Percentiles rank a stretch among this genome's conserved stretches.
phyloP scores from a whole-genome alignment of 2,888 invertebrate genomes.

The Blomia tropicalis region DNA sequence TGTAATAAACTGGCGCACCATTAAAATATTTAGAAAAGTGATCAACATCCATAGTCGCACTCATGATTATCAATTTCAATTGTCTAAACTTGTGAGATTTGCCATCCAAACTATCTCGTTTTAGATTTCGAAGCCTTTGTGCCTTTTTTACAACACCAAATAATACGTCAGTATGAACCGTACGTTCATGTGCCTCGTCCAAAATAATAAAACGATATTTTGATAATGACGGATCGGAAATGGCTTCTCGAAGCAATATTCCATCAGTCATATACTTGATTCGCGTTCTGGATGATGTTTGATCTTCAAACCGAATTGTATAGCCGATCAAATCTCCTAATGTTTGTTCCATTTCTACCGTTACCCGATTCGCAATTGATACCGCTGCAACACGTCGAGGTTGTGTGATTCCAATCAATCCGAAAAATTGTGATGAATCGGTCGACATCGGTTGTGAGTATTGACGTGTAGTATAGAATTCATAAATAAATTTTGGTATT shows the following conservation, averaged over 20 bases:
- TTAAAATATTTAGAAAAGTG: conserved; percentile 77
- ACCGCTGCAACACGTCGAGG: conserved; percentile 39
- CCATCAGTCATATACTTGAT: conserved; percentile 85
- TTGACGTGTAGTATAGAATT: background rate
- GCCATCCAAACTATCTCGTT: background rate
- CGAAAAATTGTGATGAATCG: background rate
- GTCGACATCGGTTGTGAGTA: background rate
- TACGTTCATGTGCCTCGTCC: conserved; percentile 90
- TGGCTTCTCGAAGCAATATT: conserved; percentile 76
- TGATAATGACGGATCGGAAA: conserved; percentile 42
- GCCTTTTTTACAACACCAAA: conserved; percentile 60
- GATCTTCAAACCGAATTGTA: conserved; percentile 73
- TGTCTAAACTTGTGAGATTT: conserved; percentile 41
- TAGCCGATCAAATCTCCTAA: conserved; percentile 41
- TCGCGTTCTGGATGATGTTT: conserved; percentile 58
- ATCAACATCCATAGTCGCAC: conserved; percentile 90
- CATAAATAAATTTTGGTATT: conserved; percentile 50
- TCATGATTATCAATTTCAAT: conserved; percentile 64
- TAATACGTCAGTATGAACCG: conserved; percentile 78
- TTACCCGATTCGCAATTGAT: conserved; percentile 41
- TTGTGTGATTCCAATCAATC: conserved; percentile 43
- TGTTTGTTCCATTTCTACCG: conserved; percentile 39
- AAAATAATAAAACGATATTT: conserved; percentile 63
- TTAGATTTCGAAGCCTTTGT: conserved; percentile 36
- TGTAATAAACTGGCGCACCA: conserved; percentile 64